Evolutionary conservation across 2,797 vertebrate species (phyloP), one percentile per base, ranked within the genome.

Genomic region (Thaleichthys pacificus): DNA sequence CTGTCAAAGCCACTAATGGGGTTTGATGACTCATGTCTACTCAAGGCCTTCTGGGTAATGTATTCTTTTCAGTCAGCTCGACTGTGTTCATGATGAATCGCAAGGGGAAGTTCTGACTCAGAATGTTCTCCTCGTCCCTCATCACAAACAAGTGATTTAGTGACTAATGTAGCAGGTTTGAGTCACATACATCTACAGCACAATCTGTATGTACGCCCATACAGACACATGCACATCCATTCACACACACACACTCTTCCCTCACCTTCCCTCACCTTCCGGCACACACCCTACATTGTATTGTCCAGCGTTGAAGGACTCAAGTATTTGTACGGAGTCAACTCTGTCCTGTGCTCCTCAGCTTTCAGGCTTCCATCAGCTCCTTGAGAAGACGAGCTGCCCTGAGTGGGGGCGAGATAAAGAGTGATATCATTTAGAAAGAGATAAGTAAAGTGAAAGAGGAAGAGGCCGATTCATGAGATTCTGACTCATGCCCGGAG

Each of bases 21-120:
- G 19, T 56, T 56, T 56, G 51, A 56, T 56, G 17, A 56, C 17
- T 56, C 51, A 47, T 6, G 51, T 17, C 4, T 7, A 1, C 19
- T 56, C 51, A 56, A 56, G 42, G 51, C 51, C 51, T 56, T 56
- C 51, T 56, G 51, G 51, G 51, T 17, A 56, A 56, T 56, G 51
- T 56, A 56, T 56, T 56, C 51, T 56, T 56, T 56, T 17, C 42
- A 47, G 42, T 47, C 42, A 47, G 9, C 38, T 42, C 11, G 38
- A 42, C 42, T 14, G 42, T 12, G 42, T 47, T 47, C 17, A 56
- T n/a, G 51, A 17, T 17, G 51, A n/a, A 56, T 56, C 1, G 51
- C 15, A 56, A 56, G 5, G 19, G 51, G 4, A 56, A 56, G 19
- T 56, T 56, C 15, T 56, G 51, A 56, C 51, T 17, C 15, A 56